phyloP scores from a whole-genome alignment of 92 coral and sea anemone species.

The Phymanthus crucifer region DNA sequence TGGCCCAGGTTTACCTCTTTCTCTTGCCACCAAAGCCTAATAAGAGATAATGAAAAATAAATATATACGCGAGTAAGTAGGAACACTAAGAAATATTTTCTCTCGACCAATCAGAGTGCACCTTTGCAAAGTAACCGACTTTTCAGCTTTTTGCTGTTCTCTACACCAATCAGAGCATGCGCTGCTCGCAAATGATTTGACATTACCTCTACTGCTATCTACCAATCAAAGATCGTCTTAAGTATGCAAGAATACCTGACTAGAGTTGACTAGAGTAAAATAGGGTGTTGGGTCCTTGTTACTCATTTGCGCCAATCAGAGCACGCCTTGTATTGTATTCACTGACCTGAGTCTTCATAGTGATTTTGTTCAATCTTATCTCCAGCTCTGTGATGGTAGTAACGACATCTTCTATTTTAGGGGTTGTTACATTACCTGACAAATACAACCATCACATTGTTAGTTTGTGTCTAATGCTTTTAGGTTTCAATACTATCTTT shows the following conservation, averaged over 20 bases:
- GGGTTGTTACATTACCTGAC: background rate
- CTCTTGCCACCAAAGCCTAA: slow-evolving; percentile 3
- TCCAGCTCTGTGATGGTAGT: slow-evolving; percentile 9
- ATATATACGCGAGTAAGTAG: too few relatives aligned
- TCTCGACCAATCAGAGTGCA: background rate
- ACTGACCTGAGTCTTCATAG: slow-evolving; percentile 25
- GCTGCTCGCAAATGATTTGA: too few relatives aligned
- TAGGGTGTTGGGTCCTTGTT: too few relatives aligned
- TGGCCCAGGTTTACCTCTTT: slow-evolving; percentile 39
- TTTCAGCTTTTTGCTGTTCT: too few relatives aligned
- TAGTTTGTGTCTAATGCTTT: background rate
- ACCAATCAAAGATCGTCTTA: too few relatives aligned
- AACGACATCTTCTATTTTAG: background rate
- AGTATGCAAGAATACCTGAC: too few relatives aligned
- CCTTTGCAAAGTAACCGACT: too few relatives aligned
- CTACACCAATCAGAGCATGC: too few relatives aligned
- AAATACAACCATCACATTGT: background rate
- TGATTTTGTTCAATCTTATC: slow-evolving; percentile 5
- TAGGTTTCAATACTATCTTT: background rate
- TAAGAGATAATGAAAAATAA: background rate
- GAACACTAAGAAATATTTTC: too few relatives aligned
- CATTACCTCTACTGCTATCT: too few relatives aligned
- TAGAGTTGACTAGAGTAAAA: too few relatives aligned
- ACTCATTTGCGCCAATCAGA: too few relatives aligned
- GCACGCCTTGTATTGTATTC: background rate